Evolutionary conservation across 2,113 vertebrate genomes (phyloP), one percentile per base, ranked within the genome.

Genomic region (Dipodomys stephensi): DNA sequence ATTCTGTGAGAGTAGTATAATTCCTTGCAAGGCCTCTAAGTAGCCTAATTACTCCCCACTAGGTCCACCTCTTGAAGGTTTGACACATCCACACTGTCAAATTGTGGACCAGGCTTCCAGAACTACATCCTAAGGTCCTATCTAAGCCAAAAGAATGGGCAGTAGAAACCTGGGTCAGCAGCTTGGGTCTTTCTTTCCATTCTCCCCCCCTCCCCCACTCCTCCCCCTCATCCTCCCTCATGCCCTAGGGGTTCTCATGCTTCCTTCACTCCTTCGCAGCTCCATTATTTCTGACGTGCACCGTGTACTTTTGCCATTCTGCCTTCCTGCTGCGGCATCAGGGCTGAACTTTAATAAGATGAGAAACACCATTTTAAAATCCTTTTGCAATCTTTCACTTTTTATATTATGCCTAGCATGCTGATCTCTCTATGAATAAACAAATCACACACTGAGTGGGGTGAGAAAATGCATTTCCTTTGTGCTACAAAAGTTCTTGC

Each of bases 401-500:
- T 84, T 74, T 83, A 35, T 76, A 76, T 88, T 89, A 46, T 49
- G 71, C 49, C 0, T 82, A 35, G 1, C 44, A 68, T 49, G 57
- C 68, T 82, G 28, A 64, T 82, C 89, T 87, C 60, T 74, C 84
- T 39, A 15, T 46, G 93, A 87, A 93, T 83, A 96, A 95, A 96
- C 85, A 93, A 81, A 87, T 93, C 79, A 22, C 11, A 8, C 81
- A 85, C 73, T 28, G 68, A 91, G 76, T 8, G 53, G 64, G 65
- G 87, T 32, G 83, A 95, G 89, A 95, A 91, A 90, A 88, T 88
- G 57, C 30, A 82, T 93, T 90, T 84, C 84, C 78, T 94, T 94
- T 93, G 92, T 89, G 83, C 68, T 84, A 22, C 39, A 27, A 46
- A 35, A 25, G 65, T 65, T 95, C 87, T 87, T 85, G 64, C 95